Evolutionary conservation across 2,888 invertebrate genomes (phyloP), one percentile per base, ranked within the genome.

Genomic region (Phytoseiulus persimilis): DNA sequence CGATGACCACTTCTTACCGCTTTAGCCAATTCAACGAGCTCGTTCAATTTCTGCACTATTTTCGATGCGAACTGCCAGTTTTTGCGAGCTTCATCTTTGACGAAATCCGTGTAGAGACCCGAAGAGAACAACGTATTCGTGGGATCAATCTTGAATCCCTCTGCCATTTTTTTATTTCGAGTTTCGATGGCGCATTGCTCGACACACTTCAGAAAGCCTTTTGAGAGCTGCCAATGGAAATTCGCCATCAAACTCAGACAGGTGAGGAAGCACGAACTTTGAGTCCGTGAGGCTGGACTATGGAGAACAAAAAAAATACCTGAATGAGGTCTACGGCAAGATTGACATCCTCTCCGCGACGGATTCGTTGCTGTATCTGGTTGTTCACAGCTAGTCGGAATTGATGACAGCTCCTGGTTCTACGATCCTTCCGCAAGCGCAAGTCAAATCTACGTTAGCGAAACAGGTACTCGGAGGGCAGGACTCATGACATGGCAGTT

Each of bases 111-210:
- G 93, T 97, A 98, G 18, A 87, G 39, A 28, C 39, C 32, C 33
- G 45, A 87, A 9, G 87, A 32, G 87, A 87, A 87, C 28, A 33
- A 33, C n/a, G 87, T 33, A 23, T n/a, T 45, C 91, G 95, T 94
- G 46, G 97, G 96, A 91, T 95, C 95, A 91, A 98, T 96, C 93
- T 98, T 97, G 83, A 99, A 94, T 3, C 97, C 98, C 90, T 97
- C 95, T 18, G 98, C 98, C 91, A 98, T 92, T 90, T 96, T 95
- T 0, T 96, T 95, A 92, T 98, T 98, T 90, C 98, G 95, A 91
- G 98, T 97, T 90, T 96, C 94, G 83, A 96, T 93, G 90, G 95
- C 95, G 93, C 99, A 99, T 92, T 97, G 97, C 91, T 97, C 96
- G 92, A 96, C 97, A 93, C 99, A 99, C 91, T 98, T 97, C 92